phyloP scores from a whole-genome alignment of 2,888 invertebrate genomes.

The Cheilosia soror region DNA sequence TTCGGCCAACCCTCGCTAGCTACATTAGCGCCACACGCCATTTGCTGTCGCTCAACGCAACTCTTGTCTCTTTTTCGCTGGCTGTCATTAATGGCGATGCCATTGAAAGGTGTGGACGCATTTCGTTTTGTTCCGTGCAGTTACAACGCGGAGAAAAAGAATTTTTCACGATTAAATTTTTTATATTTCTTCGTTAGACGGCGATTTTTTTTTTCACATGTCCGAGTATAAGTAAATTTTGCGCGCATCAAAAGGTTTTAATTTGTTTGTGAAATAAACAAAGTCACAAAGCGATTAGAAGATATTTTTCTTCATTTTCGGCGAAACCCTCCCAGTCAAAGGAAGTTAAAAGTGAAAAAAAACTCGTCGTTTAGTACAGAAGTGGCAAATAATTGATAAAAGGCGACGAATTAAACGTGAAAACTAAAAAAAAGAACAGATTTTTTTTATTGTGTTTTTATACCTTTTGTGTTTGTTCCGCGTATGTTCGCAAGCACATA shows the following conservation, averaged over 20 bases:
- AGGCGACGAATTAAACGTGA: constrained; percentile 60
- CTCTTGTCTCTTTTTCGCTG: constrained; percentile 74
- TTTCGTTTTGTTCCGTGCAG: constrained; percentile 59
- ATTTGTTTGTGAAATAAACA: constrained; percentile 30
- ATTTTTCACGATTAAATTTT: constrained; percentile 52
- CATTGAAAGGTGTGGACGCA: constrained; percentile 80
- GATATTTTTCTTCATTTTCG: constrained; percentile 44
- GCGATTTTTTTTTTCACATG: constrained; percentile 6
- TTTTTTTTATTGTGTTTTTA: constrained; percentile 58
- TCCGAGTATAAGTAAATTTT: neutral
- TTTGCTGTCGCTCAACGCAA: constrained; percentile 17
- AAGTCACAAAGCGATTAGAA: constrained; percentile 8
- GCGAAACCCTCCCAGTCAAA: constrained; percentile 47
- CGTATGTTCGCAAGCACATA: constrained; percentile 54
- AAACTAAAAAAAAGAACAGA: constrained; percentile 60
- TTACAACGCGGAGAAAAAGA: constrained; percentile 67
- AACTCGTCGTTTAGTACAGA: constrained; percentile 44
- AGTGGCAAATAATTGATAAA: constrained; percentile 67
- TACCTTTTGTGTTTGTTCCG: constrained; percentile 65
- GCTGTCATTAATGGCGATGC: constrained; percentile 80
- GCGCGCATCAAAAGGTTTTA: neutral
- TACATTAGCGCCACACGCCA: neutral
- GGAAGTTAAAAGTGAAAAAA: constrained; percentile 42
- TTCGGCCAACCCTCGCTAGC: too few species aligned
- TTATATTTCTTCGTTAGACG: constrained; percentile 31